phyloP scores from a whole-genome alignment of 2,113 vertebrate species.

The Hippoglossus stenolepis region DNA sequence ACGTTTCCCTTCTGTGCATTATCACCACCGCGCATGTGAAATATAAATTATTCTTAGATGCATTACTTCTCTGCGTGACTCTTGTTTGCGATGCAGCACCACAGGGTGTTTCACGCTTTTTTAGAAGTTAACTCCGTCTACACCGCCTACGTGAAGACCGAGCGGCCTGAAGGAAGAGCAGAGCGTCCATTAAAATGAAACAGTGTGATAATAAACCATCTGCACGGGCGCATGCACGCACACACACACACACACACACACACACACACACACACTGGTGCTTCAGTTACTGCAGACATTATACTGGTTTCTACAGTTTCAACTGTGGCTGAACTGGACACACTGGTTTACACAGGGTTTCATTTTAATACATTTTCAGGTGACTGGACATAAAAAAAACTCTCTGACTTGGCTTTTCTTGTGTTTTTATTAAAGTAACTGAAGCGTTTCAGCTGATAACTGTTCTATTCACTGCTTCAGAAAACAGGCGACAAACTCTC shows the following conservation, averaged over 20 bases:
- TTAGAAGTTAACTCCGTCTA: conserved; percentile 30
- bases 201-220: conserved; percentile 25
- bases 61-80: conserved; percentile 1
- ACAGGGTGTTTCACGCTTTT: conserved; percentile 2
- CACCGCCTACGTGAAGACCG: conserved; percentile 26
- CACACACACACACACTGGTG: background rate
- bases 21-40: background rate
- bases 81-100: conserved; percentile 26
- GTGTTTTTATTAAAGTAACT: too few species aligned
- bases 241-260: background rate
- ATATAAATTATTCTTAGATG: conserved; percentile 15
- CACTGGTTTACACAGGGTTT: too few species aligned
- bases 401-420: too few species aligned
- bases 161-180: conserved; percentile 29
- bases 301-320: too few species aligned
- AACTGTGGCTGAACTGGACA: too few species aligned
- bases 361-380: too few species aligned
- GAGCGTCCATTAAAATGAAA: conserved; percentile 28
- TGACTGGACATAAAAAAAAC: too few species aligned
- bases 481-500: too few species aligned
- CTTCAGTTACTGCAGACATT: too few species aligned
- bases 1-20: background rate
- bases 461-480: too few species aligned
- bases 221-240: background rate
- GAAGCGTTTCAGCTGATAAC: too few species aligned